Conservation (phyloP, 2,888 invertebrate genomes). For the Drosophila hawaiiensis region DNA sequence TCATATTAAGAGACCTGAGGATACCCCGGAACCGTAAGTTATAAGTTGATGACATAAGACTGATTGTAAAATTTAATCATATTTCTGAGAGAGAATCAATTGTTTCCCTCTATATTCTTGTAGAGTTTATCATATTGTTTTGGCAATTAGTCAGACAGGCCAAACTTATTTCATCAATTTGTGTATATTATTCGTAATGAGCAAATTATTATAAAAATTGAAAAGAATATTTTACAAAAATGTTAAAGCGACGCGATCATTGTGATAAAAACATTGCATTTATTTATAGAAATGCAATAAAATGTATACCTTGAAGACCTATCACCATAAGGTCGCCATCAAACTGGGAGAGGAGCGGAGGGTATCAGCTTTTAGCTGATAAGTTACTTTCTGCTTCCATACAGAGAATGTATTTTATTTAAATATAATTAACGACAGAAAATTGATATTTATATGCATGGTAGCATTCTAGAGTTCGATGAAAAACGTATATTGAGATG, state of each 20-base stretch:
- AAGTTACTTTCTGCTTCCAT: background rate
- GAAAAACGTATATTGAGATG: background rate
- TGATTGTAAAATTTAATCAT: background rate
- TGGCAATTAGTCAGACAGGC: background rate
- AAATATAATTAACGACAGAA: background rate
- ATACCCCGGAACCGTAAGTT: constrained; percentile 90
- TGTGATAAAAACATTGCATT: background rate
- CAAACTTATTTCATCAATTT: background rate
- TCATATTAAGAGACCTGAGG: constrained; percentile 87
- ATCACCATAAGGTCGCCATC: background rate
- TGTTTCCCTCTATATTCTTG: background rate
- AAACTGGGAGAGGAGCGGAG: background rate
- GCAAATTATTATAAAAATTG: too few relatives aligned
- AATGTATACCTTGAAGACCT: background rate
- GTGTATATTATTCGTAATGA: too few relatives aligned
- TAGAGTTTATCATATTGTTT: background rate
- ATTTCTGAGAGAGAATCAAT: background rate
- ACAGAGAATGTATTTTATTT: background rate
- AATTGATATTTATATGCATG: background rate
- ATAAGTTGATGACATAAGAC: background rate
- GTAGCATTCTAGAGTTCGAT: background rate
- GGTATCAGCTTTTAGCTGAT: background rate
- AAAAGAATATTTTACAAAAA: too few relatives aligned
- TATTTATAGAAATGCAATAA: background rate
- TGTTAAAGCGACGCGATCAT: background rate